A percentile compares a stretch with the other conserved stretches of the same genome.
phyloP scores from a whole-genome alignment of 2,888 invertebrate genomes.

The Rhingia rostrata region DNA sequence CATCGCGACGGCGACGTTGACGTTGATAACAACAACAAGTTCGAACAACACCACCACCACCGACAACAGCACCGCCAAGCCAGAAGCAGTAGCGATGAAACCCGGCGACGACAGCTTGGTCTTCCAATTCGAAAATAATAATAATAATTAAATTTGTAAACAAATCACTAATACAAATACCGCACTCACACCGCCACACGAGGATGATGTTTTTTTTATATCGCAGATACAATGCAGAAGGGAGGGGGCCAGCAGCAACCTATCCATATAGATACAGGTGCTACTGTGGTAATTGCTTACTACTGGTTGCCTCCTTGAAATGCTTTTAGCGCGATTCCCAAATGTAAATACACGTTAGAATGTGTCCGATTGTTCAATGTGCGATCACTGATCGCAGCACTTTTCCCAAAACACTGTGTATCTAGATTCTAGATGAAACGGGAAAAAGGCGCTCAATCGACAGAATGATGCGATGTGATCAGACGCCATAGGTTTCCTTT shows the following conservation, averaged over 20 bases:
- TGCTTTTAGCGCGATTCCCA: conserved; percentile 72
- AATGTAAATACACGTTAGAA: conserved; percentile 31
- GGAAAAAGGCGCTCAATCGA: conserved; percentile 6
- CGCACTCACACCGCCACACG: background rate
- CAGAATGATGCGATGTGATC: background rate
- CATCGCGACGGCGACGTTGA: background rate
- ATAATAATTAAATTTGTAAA: conserved; percentile 73
- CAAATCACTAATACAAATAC: conserved; percentile 58
- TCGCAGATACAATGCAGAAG: background rate
- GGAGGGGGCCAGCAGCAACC: background rate
- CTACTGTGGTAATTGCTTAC: conserved; percentile 65
- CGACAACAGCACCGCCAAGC: conserved; percentile 7
- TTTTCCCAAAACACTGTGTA: background rate
- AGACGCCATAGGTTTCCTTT: conserved; percentile 7
- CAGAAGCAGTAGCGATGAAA: conserved; percentile 7
- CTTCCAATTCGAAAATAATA: conserved; percentile 63
- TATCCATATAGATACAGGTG: conserved; percentile 53
- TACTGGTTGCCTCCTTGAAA: conserved; percentile 75
- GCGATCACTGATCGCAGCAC: background rate
- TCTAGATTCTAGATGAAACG: conserved; percentile 19
- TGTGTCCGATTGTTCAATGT: conserved; percentile 17
- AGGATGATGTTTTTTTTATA: background rate
- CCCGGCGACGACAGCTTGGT: conserved; percentile 71
- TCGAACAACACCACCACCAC: background rate
- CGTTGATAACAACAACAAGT: conserved; percentile 35